phyloP scores from a whole-genome alignment of 2,888 invertebrate genomes.

The Palloptera scutellata region DNA sequence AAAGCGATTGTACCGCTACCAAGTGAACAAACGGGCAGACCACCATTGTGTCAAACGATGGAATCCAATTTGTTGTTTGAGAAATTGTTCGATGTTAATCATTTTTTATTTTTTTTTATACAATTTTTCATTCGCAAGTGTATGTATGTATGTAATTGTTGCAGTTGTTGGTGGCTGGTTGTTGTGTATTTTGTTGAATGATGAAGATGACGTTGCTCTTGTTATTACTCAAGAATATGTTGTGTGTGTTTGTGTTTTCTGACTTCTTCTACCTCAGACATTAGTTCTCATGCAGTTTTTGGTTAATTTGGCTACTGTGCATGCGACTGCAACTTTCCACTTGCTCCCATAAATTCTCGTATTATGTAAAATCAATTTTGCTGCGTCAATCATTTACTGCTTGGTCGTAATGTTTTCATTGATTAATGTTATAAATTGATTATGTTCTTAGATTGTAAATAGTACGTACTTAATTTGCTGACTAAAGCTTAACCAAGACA shows the following conservation, averaged over 20 bases:
- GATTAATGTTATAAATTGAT: too few relatives aligned
- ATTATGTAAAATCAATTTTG: background rate
- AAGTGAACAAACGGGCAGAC: background rate
- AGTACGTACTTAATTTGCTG: too few relatives aligned
- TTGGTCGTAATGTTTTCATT: too few relatives aligned
- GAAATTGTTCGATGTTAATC: background rate
- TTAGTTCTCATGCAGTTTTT: background rate
- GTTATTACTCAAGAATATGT: background rate
- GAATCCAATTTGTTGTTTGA: background rate
- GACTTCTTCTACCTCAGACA: background rate
- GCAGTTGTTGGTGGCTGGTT: background rate
- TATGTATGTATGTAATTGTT: background rate
- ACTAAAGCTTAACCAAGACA: too few relatives aligned
- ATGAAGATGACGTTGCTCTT: too few relatives aligned
- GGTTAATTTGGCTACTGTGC: conserved; percentile 1
- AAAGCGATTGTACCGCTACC: background rate
- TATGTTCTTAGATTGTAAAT: too few relatives aligned
- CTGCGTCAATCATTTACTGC: background rate
- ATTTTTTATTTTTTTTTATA: background rate
- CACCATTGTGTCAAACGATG: too few relatives aligned
- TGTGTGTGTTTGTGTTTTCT: background rate
- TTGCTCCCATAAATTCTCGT: too few relatives aligned
- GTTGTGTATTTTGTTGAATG: background rate
- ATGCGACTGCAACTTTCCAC: background rate
- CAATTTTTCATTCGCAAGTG: background rate